phyloP scores from a whole-genome alignment of 2,888 invertebrate genomes.

The Philereme transversata region DNA sequence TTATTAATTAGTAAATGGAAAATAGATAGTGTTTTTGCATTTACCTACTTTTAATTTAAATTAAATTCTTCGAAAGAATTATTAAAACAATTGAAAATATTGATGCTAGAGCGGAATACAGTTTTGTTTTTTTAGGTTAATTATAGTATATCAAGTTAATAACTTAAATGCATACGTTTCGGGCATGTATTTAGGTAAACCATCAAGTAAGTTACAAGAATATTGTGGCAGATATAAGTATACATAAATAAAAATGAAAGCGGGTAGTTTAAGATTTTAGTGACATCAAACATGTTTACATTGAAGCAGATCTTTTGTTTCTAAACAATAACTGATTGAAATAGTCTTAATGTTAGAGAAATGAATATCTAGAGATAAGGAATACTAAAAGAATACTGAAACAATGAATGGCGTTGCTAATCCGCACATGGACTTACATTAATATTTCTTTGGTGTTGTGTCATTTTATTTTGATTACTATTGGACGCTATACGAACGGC shows the following conservation, averaged over 20 bases:
- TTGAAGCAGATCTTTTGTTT: slow-evolving; percentile 26
- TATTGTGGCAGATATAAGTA: background rate
- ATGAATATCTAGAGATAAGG: slow-evolving; percentile 46
- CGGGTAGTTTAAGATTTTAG: slow-evolving; percentile 1
- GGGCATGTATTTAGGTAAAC: background rate
- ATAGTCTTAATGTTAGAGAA: slow-evolving; percentile 32
- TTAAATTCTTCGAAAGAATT: too few relatives aligned
- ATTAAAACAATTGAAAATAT: too few relatives aligned
- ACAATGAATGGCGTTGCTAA: slow-evolving; percentile 69
- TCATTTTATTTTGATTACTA: slow-evolving; percentile 65
- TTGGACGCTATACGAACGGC: slow-evolving; percentile 78
- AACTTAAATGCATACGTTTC: slow-evolving; percentile 17
- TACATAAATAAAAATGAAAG: slow-evolving; percentile 19
- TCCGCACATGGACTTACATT: slow-evolving; percentile 69
- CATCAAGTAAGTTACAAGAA: background rate
- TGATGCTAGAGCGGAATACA: slow-evolving; percentile 1
- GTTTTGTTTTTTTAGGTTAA: background rate
- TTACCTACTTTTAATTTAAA: background rate
- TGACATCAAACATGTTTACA: background rate
- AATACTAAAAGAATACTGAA: slow-evolving; percentile 79
- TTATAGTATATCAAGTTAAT: background rate
- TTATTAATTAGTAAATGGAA: slow-evolving; percentile 12
- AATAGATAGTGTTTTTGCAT: background rate
- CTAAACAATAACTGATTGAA: slow-evolving; percentile 15
- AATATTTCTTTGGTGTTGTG: slow-evolving; percentile 82